Evolutionary conservation across 2,113 vertebrate species (phyloP), one percentile per base, ranked within the genome.

Genomic region (Gopherus evgoodei): DNA sequence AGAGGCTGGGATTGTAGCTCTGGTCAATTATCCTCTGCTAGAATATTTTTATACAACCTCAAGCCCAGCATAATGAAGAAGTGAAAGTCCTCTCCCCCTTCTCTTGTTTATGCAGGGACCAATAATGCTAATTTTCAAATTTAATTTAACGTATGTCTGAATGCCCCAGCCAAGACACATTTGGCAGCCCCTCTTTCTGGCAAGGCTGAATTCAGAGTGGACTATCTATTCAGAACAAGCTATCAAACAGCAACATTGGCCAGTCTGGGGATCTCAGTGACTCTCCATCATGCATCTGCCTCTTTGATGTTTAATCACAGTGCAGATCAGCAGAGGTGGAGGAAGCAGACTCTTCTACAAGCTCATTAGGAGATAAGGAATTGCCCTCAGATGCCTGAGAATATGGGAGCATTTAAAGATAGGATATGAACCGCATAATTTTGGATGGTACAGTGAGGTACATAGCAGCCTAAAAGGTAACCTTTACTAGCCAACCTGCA

Each of bases 131-230:
- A 85, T 95, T 94, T 96, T 72, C 57, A 16, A 10, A 29, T 25
- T 49, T 44, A 81, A 95, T 93, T 89, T 69, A 93, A 85, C 87
- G 52, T 80, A 88, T 84, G 93, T 21, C 86, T 89, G 86, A 35
- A 52, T 80, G 80, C 35, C 86, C 83, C 80, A 78, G 96, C 57
- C 92, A 87, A 31, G 87, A 78, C 5, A 25, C 62, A 42, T 0
- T 84, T 97, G 95, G 96, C 95, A 97, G 72, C 75, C 84, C 62
- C 3, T 4, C 49, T 2, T 95, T 4, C 90, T 93, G 93, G 90
- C 91, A 72, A 10, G 78, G 84, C 75, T 94, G 88, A 83, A 12
- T 4, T 59, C 44, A 27, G 87, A 57, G 87, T n/a, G 86, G 88
- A 8, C 72, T 52, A 1, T 69, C 29, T 24, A 1, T 35, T 86